Conservation (phyloP, 1,140 invertebrate species). For the Diplogasteroides magnus region DNA sequence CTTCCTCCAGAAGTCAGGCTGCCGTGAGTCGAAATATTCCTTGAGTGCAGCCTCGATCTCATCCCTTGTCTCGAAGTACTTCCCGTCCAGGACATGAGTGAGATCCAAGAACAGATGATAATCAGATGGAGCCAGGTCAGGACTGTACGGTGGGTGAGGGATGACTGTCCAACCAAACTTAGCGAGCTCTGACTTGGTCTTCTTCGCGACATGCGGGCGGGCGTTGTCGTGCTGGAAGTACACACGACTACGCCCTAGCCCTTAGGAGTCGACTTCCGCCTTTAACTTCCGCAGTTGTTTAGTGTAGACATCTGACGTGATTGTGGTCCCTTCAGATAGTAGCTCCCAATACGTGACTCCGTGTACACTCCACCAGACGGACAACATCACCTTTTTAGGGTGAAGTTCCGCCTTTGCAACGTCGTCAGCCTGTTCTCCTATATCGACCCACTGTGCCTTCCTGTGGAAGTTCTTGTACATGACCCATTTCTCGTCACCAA, state of each 20-base stretch:
- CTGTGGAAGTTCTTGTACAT: no score
- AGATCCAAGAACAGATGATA: slow-evolving; percentile 55
- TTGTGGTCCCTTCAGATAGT: slow-evolving; percentile 13
- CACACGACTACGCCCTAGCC: slow-evolving; percentile 9
- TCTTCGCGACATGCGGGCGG: slow-evolving; percentile 42
- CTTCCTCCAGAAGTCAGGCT: no score
- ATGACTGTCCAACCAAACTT: slow-evolving; percentile 58
- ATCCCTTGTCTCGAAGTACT: slow-evolving; percentile 34
- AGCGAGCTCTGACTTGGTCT: slow-evolving; percentile 38
- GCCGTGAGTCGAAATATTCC: no score
- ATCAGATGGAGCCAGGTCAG: slow-evolving; percentile 57
- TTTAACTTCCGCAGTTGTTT: slow-evolving; percentile 11
- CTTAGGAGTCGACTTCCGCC: not conserved
- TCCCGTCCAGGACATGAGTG: slow-evolving; percentile 31
- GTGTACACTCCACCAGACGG: no score
- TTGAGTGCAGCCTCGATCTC: not conserved
- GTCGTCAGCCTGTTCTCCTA: no score
- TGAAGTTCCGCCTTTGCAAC: no score
- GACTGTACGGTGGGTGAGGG: slow-evolving; percentile 57
- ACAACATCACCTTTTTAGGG: no score
- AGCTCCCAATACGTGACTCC: no score
- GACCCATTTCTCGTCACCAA: no score
- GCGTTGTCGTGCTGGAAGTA: slow-evolving; percentile 54
- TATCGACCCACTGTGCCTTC: no score
- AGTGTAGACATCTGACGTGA: slow-evolving; percentile 15